phyloP scores from a whole-genome alignment of 2,888 invertebrate species.

The Cloeon dipterum region DNA sequence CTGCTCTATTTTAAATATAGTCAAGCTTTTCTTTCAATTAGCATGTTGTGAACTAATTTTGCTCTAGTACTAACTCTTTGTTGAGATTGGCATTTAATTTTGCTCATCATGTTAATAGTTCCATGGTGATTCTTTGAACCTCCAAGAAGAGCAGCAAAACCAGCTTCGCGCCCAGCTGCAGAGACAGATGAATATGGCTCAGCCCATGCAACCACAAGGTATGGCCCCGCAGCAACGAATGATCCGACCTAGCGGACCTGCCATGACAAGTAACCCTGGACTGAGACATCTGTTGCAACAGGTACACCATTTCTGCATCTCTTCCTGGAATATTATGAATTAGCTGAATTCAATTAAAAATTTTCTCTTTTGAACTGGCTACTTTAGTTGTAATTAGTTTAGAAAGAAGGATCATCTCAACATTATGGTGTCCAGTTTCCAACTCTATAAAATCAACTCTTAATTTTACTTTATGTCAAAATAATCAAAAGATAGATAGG shows the following conservation, averaged over 20 bases:
- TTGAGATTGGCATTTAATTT: too few relatives aligned
- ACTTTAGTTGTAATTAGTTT: too few relatives aligned
- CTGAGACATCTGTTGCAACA: constrained; percentile 58
- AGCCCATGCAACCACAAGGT: constrained; percentile 12
- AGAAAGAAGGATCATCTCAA: too few relatives aligned
- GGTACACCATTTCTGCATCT: constrained; percentile 28
- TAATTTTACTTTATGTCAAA: too few relatives aligned
- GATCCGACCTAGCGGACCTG: constrained; percentile 33
- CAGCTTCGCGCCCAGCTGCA: constrained; percentile 23
- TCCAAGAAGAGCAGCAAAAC: constrained; percentile 22
- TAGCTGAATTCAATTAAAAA: too few relatives aligned
- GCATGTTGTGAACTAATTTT: neutral
- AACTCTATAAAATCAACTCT: too few relatives aligned
- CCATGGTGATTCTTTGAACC: neutral
- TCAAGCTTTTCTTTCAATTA: neutral
- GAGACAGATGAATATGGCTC: constrained; percentile 14
- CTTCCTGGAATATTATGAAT: too few relatives aligned
- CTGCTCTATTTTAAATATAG: neutral
- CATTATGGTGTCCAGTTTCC: too few relatives aligned
- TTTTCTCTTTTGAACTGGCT: too few relatives aligned
- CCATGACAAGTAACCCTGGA: constrained; percentile 53
- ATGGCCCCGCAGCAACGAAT: constrained; percentile 30
- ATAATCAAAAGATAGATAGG: too few relatives aligned
- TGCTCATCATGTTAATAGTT: neutral
- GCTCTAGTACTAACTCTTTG: too few relatives aligned